Evolutionary conservation across 2,797 vertebrate species (phyloP), one percentile per base, ranked within the genome.

Genomic region (Semaprochilodus insignis): DNA sequence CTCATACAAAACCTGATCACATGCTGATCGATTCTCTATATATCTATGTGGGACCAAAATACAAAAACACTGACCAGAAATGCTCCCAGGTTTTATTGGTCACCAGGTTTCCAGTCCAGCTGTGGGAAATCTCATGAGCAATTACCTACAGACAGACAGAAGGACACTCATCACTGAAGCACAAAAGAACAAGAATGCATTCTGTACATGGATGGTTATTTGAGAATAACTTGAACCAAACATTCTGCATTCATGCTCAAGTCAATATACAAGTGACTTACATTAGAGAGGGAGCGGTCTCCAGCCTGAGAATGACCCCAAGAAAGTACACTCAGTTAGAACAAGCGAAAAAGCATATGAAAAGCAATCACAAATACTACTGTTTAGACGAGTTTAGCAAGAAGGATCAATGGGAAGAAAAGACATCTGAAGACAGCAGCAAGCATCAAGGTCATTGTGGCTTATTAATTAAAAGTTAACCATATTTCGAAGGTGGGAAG

Each of bases 1-100:
- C 14, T 5, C 66, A 59, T 25, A 13, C 21, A 23, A 44, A 23
- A 31, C 31, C 31, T 3, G 16, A 78, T 15, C 1, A 34, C 4
- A 66, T 36, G 63, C 51, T 40, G 63, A 67, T 54, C 44, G 19
- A 17, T 0, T 40, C 17, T 59, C 10, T 8, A 8, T 59, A 57
- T 19, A 44, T 40, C 8, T 57, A 44, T 14, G 31, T 54, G 21
- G 6, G 15, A 65, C 34, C 2, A 23, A 27, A 44, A 40, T 17
- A 21, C 31, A 76, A 44, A 70, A 13, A 11, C 14, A 85, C 91
- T 76, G 91, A 99, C 98, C 98, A 99, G 92, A 99, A 99, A 91
- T 99, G 96, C 81, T 99, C 97, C 98, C 98, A 99, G 21, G 97
- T 99, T 92, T 94, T 96, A 90, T 98, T 99, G 87, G 98, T 99